Evolutionary conservation across 2,113 vertebrate genomes (phyloP).

Genomic region (Polyodon spathula): DNA sequence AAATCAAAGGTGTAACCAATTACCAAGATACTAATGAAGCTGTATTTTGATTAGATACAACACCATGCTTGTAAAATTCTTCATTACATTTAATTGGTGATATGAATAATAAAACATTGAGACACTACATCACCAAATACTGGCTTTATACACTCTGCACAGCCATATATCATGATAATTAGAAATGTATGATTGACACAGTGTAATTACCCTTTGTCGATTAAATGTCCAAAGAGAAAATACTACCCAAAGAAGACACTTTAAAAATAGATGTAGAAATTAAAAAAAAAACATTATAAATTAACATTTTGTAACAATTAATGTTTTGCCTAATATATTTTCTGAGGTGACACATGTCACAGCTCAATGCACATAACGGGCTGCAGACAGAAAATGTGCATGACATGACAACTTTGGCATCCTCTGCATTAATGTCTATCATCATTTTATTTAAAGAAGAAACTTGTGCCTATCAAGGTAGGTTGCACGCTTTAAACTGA

Average conservation of each 20-base stretch:
- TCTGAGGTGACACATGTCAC: conserved; percentile 7
- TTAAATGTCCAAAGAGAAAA: conserved; percentile 55
- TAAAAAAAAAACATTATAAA: neutral
- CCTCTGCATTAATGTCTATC: conserved; percentile 66
- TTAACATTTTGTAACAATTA: no score
- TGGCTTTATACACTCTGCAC: conserved; percentile 57
- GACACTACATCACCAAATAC: conserved; percentile 56
- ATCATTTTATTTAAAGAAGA: conserved; percentile 59
- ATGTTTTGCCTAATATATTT: no score
- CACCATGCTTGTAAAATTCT: conserved; percentile 38
- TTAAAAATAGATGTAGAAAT: no score
- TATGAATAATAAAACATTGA: conserved; percentile 52
- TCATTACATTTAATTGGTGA: conserved; percentile 45
- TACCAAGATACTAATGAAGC: conserved; percentile 17
- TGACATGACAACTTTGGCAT: conserved; percentile 67
- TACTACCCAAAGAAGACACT: no score
- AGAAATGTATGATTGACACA: conserved; percentile 57
- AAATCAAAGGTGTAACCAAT: conserved; percentile 22
- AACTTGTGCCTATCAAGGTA: conserved; percentile 66
- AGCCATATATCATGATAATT: conserved; percentile 66
- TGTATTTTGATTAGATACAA: conserved; percentile 26
- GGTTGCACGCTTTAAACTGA: conserved; percentile 79
- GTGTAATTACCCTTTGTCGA: conserved; percentile 62
- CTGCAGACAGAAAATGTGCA: conserved; percentile 62
- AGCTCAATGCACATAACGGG: conserved; percentile 11